Percentiles rank a stretch among this genome's conserved stretches.
Conservation (phyloP, 2,113 vertebrate genomes). For the Carettochelys insculpta region DNA sequence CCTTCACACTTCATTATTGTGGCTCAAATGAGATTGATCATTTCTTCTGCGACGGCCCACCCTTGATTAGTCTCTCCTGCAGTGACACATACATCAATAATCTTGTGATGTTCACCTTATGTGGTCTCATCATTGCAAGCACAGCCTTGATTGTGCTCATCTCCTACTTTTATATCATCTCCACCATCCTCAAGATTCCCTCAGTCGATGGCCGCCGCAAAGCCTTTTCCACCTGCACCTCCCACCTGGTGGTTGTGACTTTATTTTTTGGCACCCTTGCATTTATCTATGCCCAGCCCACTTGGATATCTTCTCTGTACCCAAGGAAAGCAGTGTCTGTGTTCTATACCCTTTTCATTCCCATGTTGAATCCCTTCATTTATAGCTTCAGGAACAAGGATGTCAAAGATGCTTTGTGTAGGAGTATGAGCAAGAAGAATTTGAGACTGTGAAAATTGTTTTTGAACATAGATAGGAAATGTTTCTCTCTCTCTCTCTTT, state of each 20-base stretch:
- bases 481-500: too few relatives aligned
- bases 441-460: background rate
- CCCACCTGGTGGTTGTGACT: constrained; percentile 30
- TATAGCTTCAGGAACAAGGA: constrained; percentile 29
- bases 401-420: background rate
- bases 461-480: background rate
- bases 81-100: background rate
- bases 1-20: constrained; percentile 37
- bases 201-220: background rate
- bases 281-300: constrained; percentile 42
- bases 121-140: constrained; percentile 8
- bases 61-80: constrained; percentile 1
- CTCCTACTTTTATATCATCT: constrained; percentile 15
- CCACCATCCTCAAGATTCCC: background rate
- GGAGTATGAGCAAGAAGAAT: background rate
- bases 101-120: background rate
- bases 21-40: constrained; percentile 1
- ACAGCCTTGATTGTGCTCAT: constrained; percentile 26
- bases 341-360: constrained; percentile 38
- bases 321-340: constrained; percentile 9
- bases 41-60: constrained; percentile 45
- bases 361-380: constrained; percentile 46
- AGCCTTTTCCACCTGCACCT: constrained; percentile 46
- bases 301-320: constrained; percentile 12
- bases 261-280: constrained; percentile 25